Percentiles rank a stretch among this genome's conserved stretches.
Conservation (phyloP, 2,888 invertebrate genomes). For the Macrosiphum euphorbiae region DNA sequence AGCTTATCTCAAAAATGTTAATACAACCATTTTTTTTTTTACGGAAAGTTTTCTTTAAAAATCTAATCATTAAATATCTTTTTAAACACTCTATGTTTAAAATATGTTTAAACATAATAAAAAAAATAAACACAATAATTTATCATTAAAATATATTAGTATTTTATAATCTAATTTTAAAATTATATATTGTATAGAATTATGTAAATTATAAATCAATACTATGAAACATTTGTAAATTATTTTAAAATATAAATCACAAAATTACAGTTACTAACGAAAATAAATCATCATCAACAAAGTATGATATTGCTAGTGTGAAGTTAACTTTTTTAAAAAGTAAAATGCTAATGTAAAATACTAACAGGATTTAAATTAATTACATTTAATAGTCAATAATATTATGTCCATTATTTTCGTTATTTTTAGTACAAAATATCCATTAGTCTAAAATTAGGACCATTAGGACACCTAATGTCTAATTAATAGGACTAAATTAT, state of each 20-base stretch:
- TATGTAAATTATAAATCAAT: background rate
- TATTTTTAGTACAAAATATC: background rate
- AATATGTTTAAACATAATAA: no score
- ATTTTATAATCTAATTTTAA: background rate
- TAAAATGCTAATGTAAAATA: background rate
- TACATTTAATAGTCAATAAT: background rate
- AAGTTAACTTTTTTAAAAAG: background rate
- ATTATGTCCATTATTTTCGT: background rate
- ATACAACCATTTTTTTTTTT: no score
- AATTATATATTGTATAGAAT: background rate
- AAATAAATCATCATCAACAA: background rate
- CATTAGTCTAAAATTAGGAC: background rate
- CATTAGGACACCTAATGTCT: background rate
- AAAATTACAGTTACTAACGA: background rate
- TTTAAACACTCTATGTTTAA: no score
- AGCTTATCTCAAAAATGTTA: background rate
- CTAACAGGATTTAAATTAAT: background rate
- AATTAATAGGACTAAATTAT: background rate
- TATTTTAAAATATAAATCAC: background rate
- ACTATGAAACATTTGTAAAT: background rate
- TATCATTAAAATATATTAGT: background rate
- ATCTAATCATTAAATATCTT: no score
- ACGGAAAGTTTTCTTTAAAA: no score
- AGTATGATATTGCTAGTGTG: background rate
- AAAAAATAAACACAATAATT: background rate